A percentile compares a stretch with the other conserved stretches of the same genome.
Conservation (phyloP, 2,797 vertebrate species). For the Erithacus rubecula region DNA sequence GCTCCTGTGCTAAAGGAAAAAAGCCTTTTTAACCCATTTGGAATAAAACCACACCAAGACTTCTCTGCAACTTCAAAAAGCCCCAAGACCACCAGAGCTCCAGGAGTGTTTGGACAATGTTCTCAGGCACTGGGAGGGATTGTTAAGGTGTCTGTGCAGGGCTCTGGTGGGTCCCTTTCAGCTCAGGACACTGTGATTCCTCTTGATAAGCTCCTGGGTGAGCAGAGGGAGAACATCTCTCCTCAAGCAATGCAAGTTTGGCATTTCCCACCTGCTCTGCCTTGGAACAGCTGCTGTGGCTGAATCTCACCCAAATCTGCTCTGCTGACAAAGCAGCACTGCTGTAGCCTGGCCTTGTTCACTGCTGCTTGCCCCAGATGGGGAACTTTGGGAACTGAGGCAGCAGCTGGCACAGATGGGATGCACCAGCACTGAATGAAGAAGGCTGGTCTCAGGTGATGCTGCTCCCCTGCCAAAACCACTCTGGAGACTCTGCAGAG, state of each 20-base stretch:
- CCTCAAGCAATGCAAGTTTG: background rate
- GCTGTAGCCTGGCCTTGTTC: rapidly evolving
- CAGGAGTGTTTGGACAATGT: background rate
- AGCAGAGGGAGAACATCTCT: background rate
- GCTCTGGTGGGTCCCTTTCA: background rate
- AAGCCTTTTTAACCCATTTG: background rate
- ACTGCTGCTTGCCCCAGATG: background rate
- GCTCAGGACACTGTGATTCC: background rate
- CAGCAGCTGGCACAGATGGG: background rate
- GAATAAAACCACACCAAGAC: background rate
- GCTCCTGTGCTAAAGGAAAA: background rate
- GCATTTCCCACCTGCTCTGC: background rate
- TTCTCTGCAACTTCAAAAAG: background rate
- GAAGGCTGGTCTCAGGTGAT: background rate
- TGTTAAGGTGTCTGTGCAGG: background rate
- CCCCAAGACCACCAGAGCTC: background rate
- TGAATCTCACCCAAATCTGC: background rate
- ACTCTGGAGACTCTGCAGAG: background rate
- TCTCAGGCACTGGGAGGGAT: background rate
- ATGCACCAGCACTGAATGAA: background rate
- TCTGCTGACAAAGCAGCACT: background rate
- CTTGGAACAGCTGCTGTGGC: background rate
- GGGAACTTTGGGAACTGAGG: background rate
- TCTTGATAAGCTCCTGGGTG: background rate
- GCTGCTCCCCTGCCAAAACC: background rate